Evolutionary conservation across 2,888 invertebrate genomes (phyloP).

Genomic region (Nomada ruficornis): DNA sequence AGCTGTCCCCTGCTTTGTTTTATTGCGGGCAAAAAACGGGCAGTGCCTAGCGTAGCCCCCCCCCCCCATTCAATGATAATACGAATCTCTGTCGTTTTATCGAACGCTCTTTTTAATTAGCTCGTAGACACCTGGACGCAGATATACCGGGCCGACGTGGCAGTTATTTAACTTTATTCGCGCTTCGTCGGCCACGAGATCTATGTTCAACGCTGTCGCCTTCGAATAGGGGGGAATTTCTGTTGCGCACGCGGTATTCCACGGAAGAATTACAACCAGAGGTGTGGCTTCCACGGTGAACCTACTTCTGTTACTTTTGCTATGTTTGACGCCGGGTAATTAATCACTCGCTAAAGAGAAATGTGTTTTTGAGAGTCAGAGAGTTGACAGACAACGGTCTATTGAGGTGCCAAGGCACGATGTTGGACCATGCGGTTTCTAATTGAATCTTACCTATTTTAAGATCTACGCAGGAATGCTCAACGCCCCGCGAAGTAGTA

Average conservation of each 20-base stretch:
- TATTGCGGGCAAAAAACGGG: slow-evolving; percentile 53
- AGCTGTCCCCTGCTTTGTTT: slow-evolving; percentile 43
- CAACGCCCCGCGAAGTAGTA: not conserved
- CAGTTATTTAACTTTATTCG: slow-evolving; percentile 39
- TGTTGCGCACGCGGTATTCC: not conserved
- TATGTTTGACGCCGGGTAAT: not conserved
- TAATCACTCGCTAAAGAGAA: not conserved
- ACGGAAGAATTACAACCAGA: slow-evolving; percentile 1
- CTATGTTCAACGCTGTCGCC: not conserved
- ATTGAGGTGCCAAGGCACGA: not conserved
- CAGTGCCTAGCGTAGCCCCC: not conserved
- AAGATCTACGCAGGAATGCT: slow-evolving; percentile 1
- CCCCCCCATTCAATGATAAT: slow-evolving; percentile 10
- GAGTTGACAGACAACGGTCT: not conserved
- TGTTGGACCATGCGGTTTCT: not conserved
- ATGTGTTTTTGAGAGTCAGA: not conserved
- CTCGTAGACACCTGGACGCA: slow-evolving; percentile 19
- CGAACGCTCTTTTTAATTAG: slow-evolving; percentile 47
- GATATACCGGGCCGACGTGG: slow-evolving; percentile 16
- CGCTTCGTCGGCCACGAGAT: slow-evolving; percentile 37
- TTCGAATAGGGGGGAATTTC: slow-evolving; percentile 2
- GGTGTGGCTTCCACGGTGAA: not conserved
- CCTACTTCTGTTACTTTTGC: not conserved
- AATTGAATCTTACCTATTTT: slow-evolving; percentile 19
- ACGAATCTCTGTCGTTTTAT: slow-evolving; percentile 25